A percentile compares a stretch with the other conserved stretches of the same genome.
Conservation (phyloP, 2,797 vertebrate species). For the Leucoraja ocellata region DNA sequence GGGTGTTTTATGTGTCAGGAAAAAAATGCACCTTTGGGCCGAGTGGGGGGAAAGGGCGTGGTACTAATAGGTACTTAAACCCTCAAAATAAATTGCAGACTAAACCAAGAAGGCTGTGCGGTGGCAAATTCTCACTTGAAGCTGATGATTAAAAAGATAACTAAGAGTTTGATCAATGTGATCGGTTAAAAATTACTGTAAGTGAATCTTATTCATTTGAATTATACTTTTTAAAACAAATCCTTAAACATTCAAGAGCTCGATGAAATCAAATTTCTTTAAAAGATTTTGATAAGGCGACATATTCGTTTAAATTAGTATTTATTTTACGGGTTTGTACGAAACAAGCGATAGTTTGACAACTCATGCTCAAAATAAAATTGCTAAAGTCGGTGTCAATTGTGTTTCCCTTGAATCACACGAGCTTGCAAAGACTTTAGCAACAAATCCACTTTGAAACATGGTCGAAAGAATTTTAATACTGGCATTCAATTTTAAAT, state of each 20-base stretch:
- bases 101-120: neutral
- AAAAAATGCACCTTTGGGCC: neutral
- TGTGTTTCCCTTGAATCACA: neutral
- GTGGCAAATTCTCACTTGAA: too few relatives aligned
- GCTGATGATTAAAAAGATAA: neutral
- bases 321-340: neutral
- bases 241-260: neutral
- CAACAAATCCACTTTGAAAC: neutral
- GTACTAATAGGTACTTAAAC: too few relatives aligned
- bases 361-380: neutral
- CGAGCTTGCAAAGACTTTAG: neutral
- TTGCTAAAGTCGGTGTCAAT: neutral
- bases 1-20: neutral
- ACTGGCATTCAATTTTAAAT: neutral
- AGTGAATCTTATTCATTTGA: neutral
- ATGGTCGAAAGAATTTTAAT: neutral
- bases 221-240: neutral
- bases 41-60: neutral
- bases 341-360: neutral
- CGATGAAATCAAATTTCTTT: neutral
- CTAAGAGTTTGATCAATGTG: neutral
- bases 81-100: neutral
- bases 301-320: neutral
- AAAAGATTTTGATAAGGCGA: neutral
- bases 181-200: neutral